Evolutionary conservation across 2,113 vertebrate genomes (phyloP), one percentile per base, ranked within the genome.

Genomic region (Tetrao urogallus): DNA sequence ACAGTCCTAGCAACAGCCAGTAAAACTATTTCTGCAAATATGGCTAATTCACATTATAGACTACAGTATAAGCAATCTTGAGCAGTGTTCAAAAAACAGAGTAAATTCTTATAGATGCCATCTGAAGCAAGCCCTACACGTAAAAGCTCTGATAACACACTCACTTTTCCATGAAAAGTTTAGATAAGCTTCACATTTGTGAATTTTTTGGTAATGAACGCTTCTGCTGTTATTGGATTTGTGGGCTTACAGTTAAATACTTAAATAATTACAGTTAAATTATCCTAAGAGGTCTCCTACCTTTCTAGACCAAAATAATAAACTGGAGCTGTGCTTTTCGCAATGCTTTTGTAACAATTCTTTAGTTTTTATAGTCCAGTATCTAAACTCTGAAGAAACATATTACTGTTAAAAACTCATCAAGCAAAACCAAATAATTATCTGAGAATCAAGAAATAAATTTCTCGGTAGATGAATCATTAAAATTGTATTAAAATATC

Each of bases 351-450:
- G 63, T 80, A 94, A 65, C 45, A 78, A 30, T 30, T 89, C 40
- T 70, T 45, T 82, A 28, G 54, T 80, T 87, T 89, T 54, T 54
- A 27, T 36, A 69, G 50, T 50, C 27, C 28, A 15, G n/a, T 42
- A 8, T 34, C 63, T 69, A 21, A 42, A 65, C 57, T 83, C 57
- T 57, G 32, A 78, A 60, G 40, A 66, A 42, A 85, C 93, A 84
- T 17, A 47, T 16, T 38, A 25, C 22, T 42, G 43, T 50, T 81
- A 30, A 58, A 90, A 88, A 84, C 24, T 20, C 40, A 82, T 15
- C 13, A 64, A 75, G 30, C 43, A 86, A 89, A 90, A 92, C 65
- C n/a, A 85, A 91, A 88, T 47, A 42, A 82, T 80, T 75, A 89
- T 66, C n/a, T 70, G 32, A 89, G 92, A 91, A 75, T 81, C 38